Evolutionary conservation across 1,140 invertebrate species (phyloP), one percentile per base, ranked within the genome.

Genomic region (Xylocopa sonorina): DNA sequence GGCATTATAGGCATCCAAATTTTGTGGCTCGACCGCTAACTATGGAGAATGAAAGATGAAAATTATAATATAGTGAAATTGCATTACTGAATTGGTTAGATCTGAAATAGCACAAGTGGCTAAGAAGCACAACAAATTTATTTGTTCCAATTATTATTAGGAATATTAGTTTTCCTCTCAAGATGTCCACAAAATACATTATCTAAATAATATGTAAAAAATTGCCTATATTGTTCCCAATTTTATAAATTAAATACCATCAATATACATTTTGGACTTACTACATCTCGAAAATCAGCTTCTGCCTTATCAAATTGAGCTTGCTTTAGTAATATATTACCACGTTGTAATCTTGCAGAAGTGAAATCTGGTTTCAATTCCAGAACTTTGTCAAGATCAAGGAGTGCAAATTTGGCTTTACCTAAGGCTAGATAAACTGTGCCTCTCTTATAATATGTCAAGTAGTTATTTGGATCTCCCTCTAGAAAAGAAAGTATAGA

Each of bases 391-490:
- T 97, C 96, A 85, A 99, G 96, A 94, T 99, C 99, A 87, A 96
- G 95, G 18, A 99, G 93, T 12, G 99, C 99, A 89, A 98, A 96
- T 88, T 98, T 98, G 0, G 98, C 96, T 94, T 99, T 99, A 43
- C 98, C 98, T 81, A 99, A 93, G 14, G 98, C 99, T 90, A 99
- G 95, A 92, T 98, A 99, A 1, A 99, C 98, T 12, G 99, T 99
- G 18, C 98, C 99, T 89, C 99, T 94, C 91, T 97, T 97, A 88
- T 97, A 98, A 88, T 97, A 98, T 72, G 98, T 99, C 88, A 99
- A 94, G 92, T 99, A 99, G 93, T 99, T 99, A 69, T 95, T 95
- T 46, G 98, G 97, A 94, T 99, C 99, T 24, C 97, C 97, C 93
- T 99, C 98, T 99, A 92, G 7, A 94, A 94, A 5, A 74, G 38